These are phyloP conservation scores for Cerastis rubricosa DNA, from an alignment of 2,888 invertebrate species.

Conservation along the genomic window DNA sequence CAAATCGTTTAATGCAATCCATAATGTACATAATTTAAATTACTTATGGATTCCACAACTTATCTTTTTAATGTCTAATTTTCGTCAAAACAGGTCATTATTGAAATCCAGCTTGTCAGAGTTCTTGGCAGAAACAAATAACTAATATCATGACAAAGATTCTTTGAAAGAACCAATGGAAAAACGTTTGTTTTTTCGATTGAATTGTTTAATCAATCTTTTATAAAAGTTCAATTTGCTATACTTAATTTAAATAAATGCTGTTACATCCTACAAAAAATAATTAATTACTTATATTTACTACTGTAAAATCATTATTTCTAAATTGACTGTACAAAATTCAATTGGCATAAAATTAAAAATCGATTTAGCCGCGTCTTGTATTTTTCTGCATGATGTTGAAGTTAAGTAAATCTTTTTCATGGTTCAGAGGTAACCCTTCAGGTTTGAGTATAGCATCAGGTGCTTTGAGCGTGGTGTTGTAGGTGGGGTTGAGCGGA, in stretches of 20 bases:
- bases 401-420: conserved; percentile 75
- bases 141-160: neutral
- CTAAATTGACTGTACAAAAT: conserved; percentile 25
- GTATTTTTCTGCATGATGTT: conserved; percentile 43
- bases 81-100: neutral
- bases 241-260: too few species aligned
- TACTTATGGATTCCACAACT: neutral
- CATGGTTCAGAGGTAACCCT: conserved; percentile 83
- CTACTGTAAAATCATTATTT: neutral
- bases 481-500: conserved; percentile 85
- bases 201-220: neutral
- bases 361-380: conserved; percentile 20
- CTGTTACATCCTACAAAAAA: neutral
- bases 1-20: too few species aligned
- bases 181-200: neutral
- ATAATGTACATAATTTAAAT: neutral
- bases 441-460: conserved; percentile 75
- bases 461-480: conserved; percentile 75
- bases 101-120: neutral
- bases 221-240: neutral
- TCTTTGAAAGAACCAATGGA: neutral
- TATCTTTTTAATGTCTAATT: neutral
- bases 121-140: neutral
- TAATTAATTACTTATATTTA: neutral
- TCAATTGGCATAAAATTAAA: conserved; percentile 11